Percentiles rank a stretch among this genome's conserved stretches.
phyloP scores from a whole-genome alignment of 1,140 invertebrate species.

The Mya arenaria region DNA sequence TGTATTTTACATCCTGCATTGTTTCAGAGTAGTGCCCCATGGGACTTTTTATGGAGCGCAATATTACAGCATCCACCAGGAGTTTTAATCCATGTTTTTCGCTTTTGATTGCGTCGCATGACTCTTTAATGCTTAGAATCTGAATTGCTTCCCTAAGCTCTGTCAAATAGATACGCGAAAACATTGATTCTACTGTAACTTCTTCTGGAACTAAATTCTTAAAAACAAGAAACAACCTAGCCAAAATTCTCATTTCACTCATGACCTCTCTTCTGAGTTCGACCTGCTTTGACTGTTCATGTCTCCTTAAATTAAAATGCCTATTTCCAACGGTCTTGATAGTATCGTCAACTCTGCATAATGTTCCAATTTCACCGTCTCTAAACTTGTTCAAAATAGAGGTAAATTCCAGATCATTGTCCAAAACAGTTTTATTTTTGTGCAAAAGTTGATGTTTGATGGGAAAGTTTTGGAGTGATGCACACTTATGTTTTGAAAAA shows the following conservation, averaged over 20 bases:
- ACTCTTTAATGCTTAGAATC: too few species aligned
- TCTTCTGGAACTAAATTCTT: neutral
- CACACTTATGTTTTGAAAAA: slow-evolving; percentile 16
- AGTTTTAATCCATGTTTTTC: neutral
- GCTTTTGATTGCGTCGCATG: neutral
- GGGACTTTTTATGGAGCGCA: neutral
- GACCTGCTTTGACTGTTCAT: slow-evolving; percentile 22
- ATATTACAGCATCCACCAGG: neutral
- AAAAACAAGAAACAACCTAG: slow-evolving; percentile 24
- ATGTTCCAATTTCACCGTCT: slow-evolving; percentile 39
- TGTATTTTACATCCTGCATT: neutral
- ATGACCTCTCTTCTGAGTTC: slow-evolving; percentile 46
- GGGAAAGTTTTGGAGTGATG: neutral
- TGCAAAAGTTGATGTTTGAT: neutral
- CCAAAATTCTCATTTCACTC: slow-evolving; percentile 41
- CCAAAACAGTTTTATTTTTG: neutral
- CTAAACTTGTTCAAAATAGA: slow-evolving; percentile 47
- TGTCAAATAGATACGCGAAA: neutral
- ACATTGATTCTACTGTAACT: slow-evolving; percentile 2
- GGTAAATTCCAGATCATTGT: neutral
- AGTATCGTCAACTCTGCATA: slow-evolving; percentile 29
- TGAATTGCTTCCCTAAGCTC: neutral
- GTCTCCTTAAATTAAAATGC: slow-evolving; percentile 24
- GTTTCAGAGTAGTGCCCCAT: neutral
- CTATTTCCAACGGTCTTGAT: slow-evolving; percentile 41